A percentile compares a stretch with the other conserved stretches of the same genome.
Conservation (phyloP, 2,888 invertebrate genomes). For the Oscheius myriophilus region DNA sequence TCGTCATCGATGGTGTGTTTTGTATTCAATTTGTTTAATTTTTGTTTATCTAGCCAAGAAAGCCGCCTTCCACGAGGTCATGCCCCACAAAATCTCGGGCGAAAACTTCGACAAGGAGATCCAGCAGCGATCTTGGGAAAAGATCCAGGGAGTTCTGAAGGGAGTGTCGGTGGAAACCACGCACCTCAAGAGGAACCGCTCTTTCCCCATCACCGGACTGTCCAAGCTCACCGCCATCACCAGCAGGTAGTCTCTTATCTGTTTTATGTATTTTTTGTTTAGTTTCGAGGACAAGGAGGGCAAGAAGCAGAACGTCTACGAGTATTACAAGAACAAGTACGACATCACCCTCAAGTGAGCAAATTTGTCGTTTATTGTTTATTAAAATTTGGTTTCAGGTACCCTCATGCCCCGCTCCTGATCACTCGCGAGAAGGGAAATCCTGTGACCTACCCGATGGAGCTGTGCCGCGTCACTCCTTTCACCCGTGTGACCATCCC, state of each 20-base stretch:
- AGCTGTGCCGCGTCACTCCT: conserved; percentile 39
- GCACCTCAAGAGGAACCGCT: conserved; percentile 7
- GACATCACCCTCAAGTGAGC: conserved; percentile 32
- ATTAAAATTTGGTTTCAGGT: too few relatives aligned
- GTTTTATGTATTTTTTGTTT: too few relatives aligned
- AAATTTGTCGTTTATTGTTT: too few relatives aligned
- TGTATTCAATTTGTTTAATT: too few relatives aligned
- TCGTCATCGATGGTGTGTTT: conserved; percentile 38
- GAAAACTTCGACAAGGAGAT: conserved; percentile 36
- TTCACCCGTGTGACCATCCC: conserved; percentile 51
- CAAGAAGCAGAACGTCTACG: conserved; percentile 25
- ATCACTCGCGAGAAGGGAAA: conserved; percentile 40
- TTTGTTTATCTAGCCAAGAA: too few relatives aligned
- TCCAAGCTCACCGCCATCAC: conserved; percentile 34
- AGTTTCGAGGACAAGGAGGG: conserved; percentile 30
- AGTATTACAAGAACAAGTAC: conserved; percentile 42
- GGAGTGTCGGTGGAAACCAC: conserved; percentile 9
- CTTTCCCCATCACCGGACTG: conserved; percentile 33
- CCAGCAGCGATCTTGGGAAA: too few relatives aligned
- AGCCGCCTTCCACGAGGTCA: conserved; percentile 43
- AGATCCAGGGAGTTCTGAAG: background rate
- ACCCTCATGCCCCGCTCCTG: conserved; percentile 41
- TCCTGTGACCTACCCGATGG: conserved; percentile 45
- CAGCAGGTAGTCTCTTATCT: too few relatives aligned
- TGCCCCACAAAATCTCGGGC: conserved; percentile 23